Base-by-base conservation (phyloP, 2,888 invertebrate genomes). In the Spodoptera picta region DNA sequence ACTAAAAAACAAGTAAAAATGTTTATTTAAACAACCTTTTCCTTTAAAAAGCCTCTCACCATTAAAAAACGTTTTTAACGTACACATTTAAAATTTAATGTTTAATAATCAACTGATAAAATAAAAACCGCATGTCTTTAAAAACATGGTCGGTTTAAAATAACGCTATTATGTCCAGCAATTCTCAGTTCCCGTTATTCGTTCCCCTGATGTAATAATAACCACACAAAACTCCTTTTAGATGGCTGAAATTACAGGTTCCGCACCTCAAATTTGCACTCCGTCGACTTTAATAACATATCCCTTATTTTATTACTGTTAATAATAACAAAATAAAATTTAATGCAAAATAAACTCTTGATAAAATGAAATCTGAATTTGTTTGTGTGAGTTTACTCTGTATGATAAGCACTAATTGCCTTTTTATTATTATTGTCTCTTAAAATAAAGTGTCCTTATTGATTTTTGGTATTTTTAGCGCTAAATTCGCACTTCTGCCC, bases 271-370 rank as follows among this genome's bases (percentile, higher is more conserved):
- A 79, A 72, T 69, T 80, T 67, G 55, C 74, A 60, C 68, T 68
- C 63, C 62, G 64, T 66, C 60, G 71, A 70, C 64, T 64, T 75
- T 74, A 78, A 78, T 73, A 78, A 74, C 61, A 55, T 62, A 71
- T 80, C 48, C 65, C 60, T 73, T 75, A 75, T 74, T 81, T 82
- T 80, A 84, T 77, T 79, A 69, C 73, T 57, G 42, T 56, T 53
- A 52, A 60, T 74, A 69, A 77, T 80, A 69, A 79, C 64, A 74
- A 78, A 36, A 36, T 36, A 36, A 82, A 76, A 78, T 73, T 75
- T 65, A 65, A 50, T 47, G 58, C 63, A 36, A 51, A 60, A 65
- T 52, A 66, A 69, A 54, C 12, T 42, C 53, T 60, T 66, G 31
- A 45, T 49, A 48, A 48, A 60, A 58, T 59, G 36, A 5, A 44